phyloP scores from a whole-genome alignment of 2,113 vertebrate species.

The Oophaga pumilio region DNA sequence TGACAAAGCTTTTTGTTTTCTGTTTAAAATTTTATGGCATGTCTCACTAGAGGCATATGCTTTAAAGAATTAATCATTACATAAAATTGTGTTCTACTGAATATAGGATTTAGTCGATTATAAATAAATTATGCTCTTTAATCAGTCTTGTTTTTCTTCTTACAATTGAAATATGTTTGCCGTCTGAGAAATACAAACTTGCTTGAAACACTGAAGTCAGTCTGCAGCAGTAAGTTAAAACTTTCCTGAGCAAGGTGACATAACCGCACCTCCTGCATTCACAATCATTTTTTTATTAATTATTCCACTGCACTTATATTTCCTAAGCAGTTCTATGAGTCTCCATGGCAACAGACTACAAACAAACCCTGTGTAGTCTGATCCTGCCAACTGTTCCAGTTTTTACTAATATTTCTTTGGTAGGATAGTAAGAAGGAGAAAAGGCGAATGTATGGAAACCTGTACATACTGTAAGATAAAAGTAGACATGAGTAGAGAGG shows the following conservation, averaged over 20 bases:
- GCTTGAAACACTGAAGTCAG: not conserved
- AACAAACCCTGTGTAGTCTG: not conserved
- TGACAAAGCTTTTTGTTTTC: slow-evolving; percentile 57
- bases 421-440: not conserved
- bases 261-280: not conserved
- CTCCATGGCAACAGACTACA: not conserved
- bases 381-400: not conserved
- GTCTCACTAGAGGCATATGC: slow-evolving; percentile 44
- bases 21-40: slow-evolving; percentile 52
- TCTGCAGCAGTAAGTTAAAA: not conserved
- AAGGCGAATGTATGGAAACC: not conserved
- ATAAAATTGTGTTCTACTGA: slow-evolving; percentile 39
- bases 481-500: too few relatives aligned
- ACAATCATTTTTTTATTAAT: too few relatives aligned
- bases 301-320: not conserved
- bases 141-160: slow-evolving; percentile 39
- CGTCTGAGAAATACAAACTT: slow-evolving; percentile 26
- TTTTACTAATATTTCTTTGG: not conserved
- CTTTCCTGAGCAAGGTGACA: not conserved
- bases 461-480: not conserved
- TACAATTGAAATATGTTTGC: slow-evolving; percentile 40
- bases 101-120: slow-evolving; percentile 44
- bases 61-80: slow-evolving; percentile 57
- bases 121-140: slow-evolving; percentile 40
- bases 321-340: not conserved